Conservation (phyloP, 2,797 vertebrate species). For the Triplophysa yarkandensis region DNA sequence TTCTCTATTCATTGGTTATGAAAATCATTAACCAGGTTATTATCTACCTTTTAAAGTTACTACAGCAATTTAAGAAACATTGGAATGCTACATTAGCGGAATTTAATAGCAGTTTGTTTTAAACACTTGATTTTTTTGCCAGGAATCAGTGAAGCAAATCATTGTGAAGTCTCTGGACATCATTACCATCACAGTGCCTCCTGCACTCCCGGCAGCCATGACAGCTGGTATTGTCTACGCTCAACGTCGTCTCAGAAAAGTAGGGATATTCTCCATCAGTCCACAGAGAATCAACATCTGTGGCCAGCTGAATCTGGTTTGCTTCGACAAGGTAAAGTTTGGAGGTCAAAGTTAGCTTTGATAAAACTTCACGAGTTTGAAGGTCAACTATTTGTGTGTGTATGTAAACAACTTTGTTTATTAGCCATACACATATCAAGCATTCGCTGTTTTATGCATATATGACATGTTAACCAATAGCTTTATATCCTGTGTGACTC, state of each 20-base stretch:
- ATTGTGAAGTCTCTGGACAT: constrained; percentile 95
- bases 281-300: constrained; percentile 98
- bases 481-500: too few relatives aligned
- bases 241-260: constrained; percentile 86
- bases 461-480: too few relatives aligned
- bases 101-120: constrained; percentile 17
- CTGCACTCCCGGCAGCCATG: constrained; percentile 95
- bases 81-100: too few relatives aligned
- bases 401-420: not conserved
- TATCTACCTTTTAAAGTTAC: not conserved
- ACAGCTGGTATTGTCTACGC: constrained; percentile 97
- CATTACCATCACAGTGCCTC: constrained; percentile 97
- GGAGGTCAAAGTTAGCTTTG: not conserved
- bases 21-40: constrained; percentile 87
- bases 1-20: constrained; percentile 89
- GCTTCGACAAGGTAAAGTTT: constrained; percentile 90
- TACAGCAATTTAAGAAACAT: not conserved
- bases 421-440: too few relatives aligned
- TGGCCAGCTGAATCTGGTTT: constrained; percentile 95
- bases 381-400: not conserved
- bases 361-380: not conserved
- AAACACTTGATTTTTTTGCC: not conserved
- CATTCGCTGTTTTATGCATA: too few relatives aligned
- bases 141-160: constrained; percentile 85
- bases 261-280: constrained; percentile 97